Evolutionary conservation across 53 echinoderm and acorn worm species (phyloP).

Genomic region (Luidia sarsii): DNA sequence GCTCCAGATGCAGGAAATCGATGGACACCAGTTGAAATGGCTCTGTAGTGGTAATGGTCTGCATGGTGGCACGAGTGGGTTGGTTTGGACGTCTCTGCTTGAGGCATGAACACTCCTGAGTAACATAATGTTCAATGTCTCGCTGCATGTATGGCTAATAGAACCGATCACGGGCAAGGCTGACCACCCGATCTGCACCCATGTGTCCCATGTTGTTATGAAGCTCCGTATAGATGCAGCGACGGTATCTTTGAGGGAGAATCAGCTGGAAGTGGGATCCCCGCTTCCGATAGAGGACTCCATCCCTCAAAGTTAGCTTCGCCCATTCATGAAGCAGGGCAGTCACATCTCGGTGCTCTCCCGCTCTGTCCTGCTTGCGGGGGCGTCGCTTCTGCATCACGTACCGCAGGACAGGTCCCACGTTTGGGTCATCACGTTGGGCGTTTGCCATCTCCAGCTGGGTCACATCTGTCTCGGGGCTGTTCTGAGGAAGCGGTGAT

Average conservation of each 20-base stretch:
- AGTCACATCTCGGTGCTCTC: not conserved
- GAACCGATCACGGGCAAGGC: slow-evolving; percentile 45
- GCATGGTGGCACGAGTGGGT: slow-evolving; percentile 2
- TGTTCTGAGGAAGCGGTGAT: not conserved
- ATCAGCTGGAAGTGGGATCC: slow-evolving; percentile 26
- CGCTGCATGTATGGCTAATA: slow-evolving; percentile 53
- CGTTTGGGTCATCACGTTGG: not conserved
- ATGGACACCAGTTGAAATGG: slow-evolving; percentile 66
- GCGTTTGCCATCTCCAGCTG: not conserved
- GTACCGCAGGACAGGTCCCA: not conserved
- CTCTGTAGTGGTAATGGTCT: slow-evolving; percentile 37
- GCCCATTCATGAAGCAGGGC: slow-evolving; percentile 48
- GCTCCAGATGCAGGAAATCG: slow-evolving; percentile 64
- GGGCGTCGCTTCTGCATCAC: not conserved
- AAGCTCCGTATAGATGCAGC: slow-evolving; percentile 30
- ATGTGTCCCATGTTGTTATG: too few species aligned
- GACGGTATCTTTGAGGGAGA: not conserved
- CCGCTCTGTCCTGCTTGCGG: not conserved
- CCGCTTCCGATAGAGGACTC: slow-evolving; percentile 23
- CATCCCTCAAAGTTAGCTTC: slow-evolving; percentile 35
- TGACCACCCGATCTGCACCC: too few species aligned
- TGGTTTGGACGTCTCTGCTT: slow-evolving; percentile 19
- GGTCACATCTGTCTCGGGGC: not conserved
- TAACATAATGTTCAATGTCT: slow-evolving; percentile 39
- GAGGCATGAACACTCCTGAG: not conserved